Percentiles rank a stretch among this genome's conserved stretches.
phyloP scores from a whole-genome alignment of 2,888 invertebrate genomes.

The Venusia cambrica region DNA sequence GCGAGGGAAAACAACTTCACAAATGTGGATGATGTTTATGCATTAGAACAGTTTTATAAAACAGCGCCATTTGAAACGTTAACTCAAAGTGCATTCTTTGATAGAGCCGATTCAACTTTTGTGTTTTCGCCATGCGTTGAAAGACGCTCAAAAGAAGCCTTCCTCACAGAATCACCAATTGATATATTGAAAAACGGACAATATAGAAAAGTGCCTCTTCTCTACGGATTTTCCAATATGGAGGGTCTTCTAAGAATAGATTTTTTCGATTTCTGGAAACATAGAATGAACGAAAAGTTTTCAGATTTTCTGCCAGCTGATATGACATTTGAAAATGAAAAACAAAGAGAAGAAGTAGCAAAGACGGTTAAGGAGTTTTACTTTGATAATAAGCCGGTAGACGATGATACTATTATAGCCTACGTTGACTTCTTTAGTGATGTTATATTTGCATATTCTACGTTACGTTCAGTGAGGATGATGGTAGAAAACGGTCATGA shows the following conservation, averaged over 20 bases:
- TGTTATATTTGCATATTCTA: slow-evolving; percentile 34
- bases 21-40: slow-evolving; percentile 39
- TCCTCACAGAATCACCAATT: slow-evolving; percentile 42
- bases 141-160: slow-evolving; percentile 30
- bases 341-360: slow-evolving; percentile 38
- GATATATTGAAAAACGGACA: slow-evolving; percentile 39
- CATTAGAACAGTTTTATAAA: slow-evolving; percentile 51
- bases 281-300: slow-evolving; percentile 51
- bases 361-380: slow-evolving; percentile 41
- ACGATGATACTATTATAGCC: slow-evolving; percentile 31
- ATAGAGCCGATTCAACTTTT: slow-evolving; percentile 23
- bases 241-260: slow-evolving; percentile 43
- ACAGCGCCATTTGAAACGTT: slow-evolving; percentile 37
- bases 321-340: slow-evolving; percentile 36
- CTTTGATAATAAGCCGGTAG: slow-evolving; percentile 37
- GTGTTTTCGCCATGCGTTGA: slow-evolving; percentile 38
- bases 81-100: slow-evolving; percentile 16
- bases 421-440: slow-evolving; percentile 45
- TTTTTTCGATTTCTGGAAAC: slow-evolving; percentile 39
- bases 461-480: slow-evolving; percentile 33
- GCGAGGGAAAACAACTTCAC: slow-evolving; percentile 41
- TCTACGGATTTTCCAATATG: slow-evolving; percentile 52
- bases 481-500: slow-evolving; percentile 37
- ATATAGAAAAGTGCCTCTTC: slow-evolving; percentile 42
- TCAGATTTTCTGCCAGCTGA: slow-evolving; percentile 52